Conservation (phyloP, 2,888 invertebrate species). For the Cacoxenus indagator region DNA sequence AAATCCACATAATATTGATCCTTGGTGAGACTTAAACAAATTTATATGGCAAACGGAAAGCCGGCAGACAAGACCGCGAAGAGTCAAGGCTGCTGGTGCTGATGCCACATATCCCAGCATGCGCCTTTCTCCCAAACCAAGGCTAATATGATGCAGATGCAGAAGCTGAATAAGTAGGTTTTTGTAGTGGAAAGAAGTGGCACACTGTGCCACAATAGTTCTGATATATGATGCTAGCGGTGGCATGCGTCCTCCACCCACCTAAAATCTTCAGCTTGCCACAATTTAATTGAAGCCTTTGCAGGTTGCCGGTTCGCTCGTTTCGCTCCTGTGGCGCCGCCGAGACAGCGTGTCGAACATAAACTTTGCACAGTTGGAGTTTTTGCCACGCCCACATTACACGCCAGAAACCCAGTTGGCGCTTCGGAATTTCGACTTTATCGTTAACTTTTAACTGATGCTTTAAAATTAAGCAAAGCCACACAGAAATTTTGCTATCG, state of each 20-base stretch:
- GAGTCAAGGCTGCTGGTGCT: not conserved
- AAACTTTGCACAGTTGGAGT: slow-evolving; percentile 51
- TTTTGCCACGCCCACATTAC: slow-evolving; percentile 24
- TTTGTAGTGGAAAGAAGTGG: not conserved
- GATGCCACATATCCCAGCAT: not conserved
- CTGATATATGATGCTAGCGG: not conserved
- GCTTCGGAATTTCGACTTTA: not conserved
- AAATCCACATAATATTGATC: slow-evolving; percentile 60
- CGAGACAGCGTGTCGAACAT: slow-evolving; percentile 58
- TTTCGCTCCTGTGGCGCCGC: slow-evolving; percentile 49
- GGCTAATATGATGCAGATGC: not conserved
- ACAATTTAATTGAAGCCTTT: not conserved
- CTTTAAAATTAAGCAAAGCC: too few relatives aligned
- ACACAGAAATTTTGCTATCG: too few relatives aligned
- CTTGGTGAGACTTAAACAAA: slow-evolving; percentile 60
- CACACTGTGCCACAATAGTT: slow-evolving; percentile 9
- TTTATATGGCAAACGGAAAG: slow-evolving; percentile 59
- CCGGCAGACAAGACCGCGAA: slow-evolving; percentile 29
- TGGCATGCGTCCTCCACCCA: too few relatives aligned
- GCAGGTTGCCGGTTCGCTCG: slow-evolving; percentile 10
- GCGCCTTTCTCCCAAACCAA: not conserved
- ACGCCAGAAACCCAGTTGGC: not conserved
- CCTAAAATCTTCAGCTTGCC: not conserved
- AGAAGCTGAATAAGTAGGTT: not conserved
- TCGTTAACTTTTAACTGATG: not conserved